Evolutionary conservation across 2,888 invertebrate genomes (phyloP).

Genomic region (Pegoplata infirma): DNA sequence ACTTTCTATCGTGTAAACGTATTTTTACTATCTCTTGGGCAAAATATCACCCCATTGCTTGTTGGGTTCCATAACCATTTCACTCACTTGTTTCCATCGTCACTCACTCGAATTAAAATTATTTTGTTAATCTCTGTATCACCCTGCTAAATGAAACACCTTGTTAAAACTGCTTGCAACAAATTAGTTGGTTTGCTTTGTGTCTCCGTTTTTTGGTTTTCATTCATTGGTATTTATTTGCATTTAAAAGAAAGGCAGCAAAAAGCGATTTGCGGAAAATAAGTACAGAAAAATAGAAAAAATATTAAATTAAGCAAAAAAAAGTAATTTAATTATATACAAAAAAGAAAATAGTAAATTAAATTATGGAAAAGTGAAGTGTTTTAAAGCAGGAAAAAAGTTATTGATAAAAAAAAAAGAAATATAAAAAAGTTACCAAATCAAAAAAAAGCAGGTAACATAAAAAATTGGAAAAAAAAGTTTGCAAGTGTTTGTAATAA

Average conservation of each 20-base stretch:
- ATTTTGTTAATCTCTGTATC: not conserved
- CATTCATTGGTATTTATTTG: conserved; percentile 52
- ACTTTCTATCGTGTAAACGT: no score
- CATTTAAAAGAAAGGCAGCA: conserved; percentile 51
- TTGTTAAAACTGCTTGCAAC: not conserved
- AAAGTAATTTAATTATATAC: conserved; percentile 50
- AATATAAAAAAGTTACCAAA: not conserved
- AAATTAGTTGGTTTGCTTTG: conserved; percentile 17
- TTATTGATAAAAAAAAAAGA: not conserved
- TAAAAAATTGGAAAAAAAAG: conserved; percentile 24
- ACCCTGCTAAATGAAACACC: conserved; percentile 5
- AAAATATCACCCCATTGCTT: no score
- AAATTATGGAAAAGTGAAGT: conserved; percentile 13
- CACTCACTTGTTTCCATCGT: no score
- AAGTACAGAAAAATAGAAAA: conserved; percentile 24
- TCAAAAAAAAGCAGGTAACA: not conserved
- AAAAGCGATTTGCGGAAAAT: conserved; percentile 49
- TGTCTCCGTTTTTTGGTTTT: conserved; percentile 23
- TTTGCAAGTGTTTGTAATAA: conserved; percentile 30
- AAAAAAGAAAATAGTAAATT: conserved; percentile 1
- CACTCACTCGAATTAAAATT: no score
- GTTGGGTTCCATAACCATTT: no score
- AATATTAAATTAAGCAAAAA: conserved; percentile 13
- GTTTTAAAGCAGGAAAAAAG: not conserved
- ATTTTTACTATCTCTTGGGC: no score